Conservation (phyloP, 2,113 vertebrate genomes). For the Mus spicilegus region DNA sequence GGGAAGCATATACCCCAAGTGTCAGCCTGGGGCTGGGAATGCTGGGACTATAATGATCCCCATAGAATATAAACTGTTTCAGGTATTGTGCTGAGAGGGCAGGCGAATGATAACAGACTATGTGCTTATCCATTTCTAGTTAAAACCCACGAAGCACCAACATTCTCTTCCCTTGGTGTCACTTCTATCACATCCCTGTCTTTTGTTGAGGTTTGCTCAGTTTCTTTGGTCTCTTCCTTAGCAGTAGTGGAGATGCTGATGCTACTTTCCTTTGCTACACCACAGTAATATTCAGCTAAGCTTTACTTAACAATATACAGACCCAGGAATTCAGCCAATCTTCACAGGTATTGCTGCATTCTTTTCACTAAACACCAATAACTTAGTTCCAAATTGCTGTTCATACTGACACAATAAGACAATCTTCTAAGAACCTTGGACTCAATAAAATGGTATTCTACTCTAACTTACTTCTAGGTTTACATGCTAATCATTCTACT, state of each 20-base stretch:
- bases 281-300: conserved; percentile 28
- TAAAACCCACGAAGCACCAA: conserved; percentile 36
- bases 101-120: conserved; percentile 22
- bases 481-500: conserved; percentile 27
- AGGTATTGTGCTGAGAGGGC: conserved; percentile 21
- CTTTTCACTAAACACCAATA: conserved; percentile 17
- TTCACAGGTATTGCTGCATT: background rate
- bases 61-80: background rate
- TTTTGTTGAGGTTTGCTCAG: background rate
- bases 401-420: conserved; percentile 17
- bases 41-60: background rate
- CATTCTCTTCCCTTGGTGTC: background rate
- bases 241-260: background rate
- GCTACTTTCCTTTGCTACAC: conserved; percentile 37
- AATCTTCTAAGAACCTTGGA: background rate
- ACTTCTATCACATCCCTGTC: background rate
- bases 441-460: conserved; percentile 42
- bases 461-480: conserved; percentile 51
- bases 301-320: background rate
- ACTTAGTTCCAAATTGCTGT: background rate
- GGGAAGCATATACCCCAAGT: background rate
- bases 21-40: background rate
- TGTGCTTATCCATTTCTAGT: background rate
- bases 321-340: background rate
- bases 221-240: background rate